A percentile compares a stretch with the other conserved stretches of the same genome.
phyloP scores from a whole-genome alignment of 2,113 vertebrate species.

The Taxidea taxus region DNA sequence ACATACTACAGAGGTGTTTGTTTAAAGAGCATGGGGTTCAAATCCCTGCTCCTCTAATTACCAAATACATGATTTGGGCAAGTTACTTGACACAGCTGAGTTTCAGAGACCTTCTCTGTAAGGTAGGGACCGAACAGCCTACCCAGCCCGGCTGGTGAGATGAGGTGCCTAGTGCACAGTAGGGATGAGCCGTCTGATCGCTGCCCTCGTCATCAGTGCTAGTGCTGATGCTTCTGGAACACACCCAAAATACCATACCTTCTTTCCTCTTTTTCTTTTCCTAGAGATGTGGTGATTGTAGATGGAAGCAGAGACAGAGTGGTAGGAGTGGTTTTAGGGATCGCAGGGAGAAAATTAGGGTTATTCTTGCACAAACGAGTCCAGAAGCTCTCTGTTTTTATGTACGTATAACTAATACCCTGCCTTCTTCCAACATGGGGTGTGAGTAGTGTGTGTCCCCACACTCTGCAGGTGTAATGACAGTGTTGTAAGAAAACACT shows the following conservation, averaged over 20 bases:
- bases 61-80: not conserved
- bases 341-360: not conserved
- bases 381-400: not conserved
- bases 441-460: not conserved
- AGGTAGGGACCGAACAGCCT: not conserved
- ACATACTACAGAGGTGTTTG: not conserved
- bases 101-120: not conserved
- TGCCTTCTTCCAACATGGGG: not conserved
- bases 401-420: not conserved
- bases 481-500: not conserved
- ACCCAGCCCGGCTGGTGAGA: not conserved
- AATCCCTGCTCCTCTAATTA: not conserved
- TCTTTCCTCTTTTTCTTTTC: not conserved
- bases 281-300: not conserved
- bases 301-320: not conserved
- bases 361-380: not conserved
- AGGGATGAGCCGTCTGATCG: rapidly evolving
- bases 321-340: not conserved
- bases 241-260: not conserved
- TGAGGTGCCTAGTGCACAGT: not conserved
- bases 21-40: not conserved
- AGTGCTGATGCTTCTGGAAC: not conserved
- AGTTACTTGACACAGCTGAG: not conserved
- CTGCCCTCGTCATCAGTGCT: not conserved
- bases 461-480: not conserved